Base-by-base conservation (phyloP, 2,888 invertebrate genomes). In the Aphrophora alni region DNA sequence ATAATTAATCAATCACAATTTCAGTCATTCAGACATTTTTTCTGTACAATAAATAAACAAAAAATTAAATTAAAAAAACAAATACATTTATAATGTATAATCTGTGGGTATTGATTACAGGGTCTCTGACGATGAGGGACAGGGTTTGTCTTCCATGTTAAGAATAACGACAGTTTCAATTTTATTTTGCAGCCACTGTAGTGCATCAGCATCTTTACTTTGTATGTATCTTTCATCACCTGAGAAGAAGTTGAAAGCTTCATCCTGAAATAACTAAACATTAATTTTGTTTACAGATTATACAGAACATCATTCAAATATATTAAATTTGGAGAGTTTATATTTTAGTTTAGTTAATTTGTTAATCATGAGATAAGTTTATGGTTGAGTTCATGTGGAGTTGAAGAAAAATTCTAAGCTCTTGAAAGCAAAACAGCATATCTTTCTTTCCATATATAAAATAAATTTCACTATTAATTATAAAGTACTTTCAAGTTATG, bases 131-230 rank as follows among this genome's bases (percentile, higher is more conserved):
- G 59, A 59, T 21, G 75, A 75, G 3, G 89, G 87, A 80, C 92
- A 93, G 0, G 92, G 90, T 86, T 93, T 93, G 86, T 93, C 94
- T 87, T 94, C 94, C 90, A 94, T 90, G 77, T 93, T 93, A 44
- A 94, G 89, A 80, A 94, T 92, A 86, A 95, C 92, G 0, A 93
- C 94, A 86, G 92, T 93, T 87, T 95, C 93, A 80, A 95, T 92
- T 89, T 94, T 94, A 82, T 91, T 90, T 85, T 93, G 93, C 28
- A 95, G 89, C 95, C 95, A 95, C 21, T 89, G 88, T 78, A 95
- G 89, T 21, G 92, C 90, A 72, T 92, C 91, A 0, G 89, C 89
- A 81, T 95, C 93, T 12, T 92, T 90, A 69, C 93, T 90, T 82
- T 92, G 91, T 75, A 95, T 90, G 81, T 91, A 91, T 86, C 93